These are phyloP conservation scores for Anolis carolinensis DNA, from an alignment of 2,113 vertebrate species.

Conservation along the genomic window DNA sequence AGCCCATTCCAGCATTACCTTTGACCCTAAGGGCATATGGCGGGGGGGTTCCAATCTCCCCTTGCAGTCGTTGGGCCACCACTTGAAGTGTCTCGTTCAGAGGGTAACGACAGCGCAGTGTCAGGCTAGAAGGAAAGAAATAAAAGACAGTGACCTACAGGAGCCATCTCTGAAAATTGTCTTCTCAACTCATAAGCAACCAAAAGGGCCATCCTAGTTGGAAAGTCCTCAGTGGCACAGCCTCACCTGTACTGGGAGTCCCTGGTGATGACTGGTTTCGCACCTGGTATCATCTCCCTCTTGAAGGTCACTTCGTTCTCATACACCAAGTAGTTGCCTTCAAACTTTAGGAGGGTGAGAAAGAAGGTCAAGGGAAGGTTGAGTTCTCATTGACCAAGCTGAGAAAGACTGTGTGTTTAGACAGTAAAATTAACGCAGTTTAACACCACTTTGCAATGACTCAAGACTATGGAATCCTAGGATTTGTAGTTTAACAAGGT, in stretches of 20 bases:
- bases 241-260: conserved; percentile 72
- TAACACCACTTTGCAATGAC: too few species aligned
- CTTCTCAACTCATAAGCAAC: not conserved
- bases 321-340: conserved; percentile 58
- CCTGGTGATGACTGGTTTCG: conserved; percentile 65
- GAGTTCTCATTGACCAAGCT: not conserved
- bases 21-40: not conserved
- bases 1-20: not conserved
- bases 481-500: too few species aligned
- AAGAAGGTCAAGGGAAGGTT: not conserved
- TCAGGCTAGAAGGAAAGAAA: conserved; percentile 51
- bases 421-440: too few species aligned
- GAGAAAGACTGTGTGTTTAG: too few species aligned
- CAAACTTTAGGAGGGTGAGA: conserved; percentile 55
- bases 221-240: not conserved
- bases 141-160: not conserved
- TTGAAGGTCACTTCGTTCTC: conserved; percentile 72
- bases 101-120: conserved; percentile 70
- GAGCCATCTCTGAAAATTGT: too few species aligned
- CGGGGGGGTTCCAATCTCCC: not conserved
- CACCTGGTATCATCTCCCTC: conserved; percentile 50
- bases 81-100: conserved; percentile 39
- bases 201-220: too few species aligned
- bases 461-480: too few species aligned
- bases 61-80: not conserved